Evolutionary conservation across 1,140 invertebrate species (phyloP), one percentile per base, ranked within the genome.

Genomic region (Drosophila pallidifrons): DNA sequence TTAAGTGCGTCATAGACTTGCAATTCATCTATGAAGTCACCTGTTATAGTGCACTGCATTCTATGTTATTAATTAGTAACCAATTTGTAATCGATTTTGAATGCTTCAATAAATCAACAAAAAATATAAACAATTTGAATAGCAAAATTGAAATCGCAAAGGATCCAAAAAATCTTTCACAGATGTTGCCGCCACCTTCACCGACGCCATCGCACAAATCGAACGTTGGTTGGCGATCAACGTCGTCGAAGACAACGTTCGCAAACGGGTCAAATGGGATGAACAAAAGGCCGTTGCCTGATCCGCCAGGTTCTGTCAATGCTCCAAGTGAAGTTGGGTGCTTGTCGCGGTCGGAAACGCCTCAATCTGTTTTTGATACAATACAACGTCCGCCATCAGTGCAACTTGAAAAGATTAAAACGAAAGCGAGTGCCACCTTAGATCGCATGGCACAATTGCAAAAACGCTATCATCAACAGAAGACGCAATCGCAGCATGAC

Each of bases 401-500:
- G 35, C 82, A 91, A 52, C 82, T 93, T 51, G 92, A 92, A 87
- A 93, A 88, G 77, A 93, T 93, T 45, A 92, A 92, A 78, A 91
- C 54, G 45, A 92, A 92, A 61, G 91, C 92, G 7, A 91, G 60
- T 43, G 92, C 92, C 45, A 92, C 92, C 11, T 43, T 92, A 61
- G 92, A 92, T 75, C 79, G 88, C 49, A 93, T 93, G 92, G 76
- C 93, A 25, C 92, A 93, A 6, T 81, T 94, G 32, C 94, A 96
- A 93, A 94, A 95, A 77, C 92, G 95, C 47, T 96, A 96, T 73
- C 93, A 94, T 43, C 94, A 94, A 76, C 95, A 96, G 75, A 95
- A 95, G 79, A 81, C 82, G 1, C 76, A 87, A 5, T 77, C 82
- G 1, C 76, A 87, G 7, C 79, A 77, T 28, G 86, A 91, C 91